Evolutionary conservation across 2,797 vertebrate species (phyloP).

Genomic region (Galaxias olidus): DNA sequence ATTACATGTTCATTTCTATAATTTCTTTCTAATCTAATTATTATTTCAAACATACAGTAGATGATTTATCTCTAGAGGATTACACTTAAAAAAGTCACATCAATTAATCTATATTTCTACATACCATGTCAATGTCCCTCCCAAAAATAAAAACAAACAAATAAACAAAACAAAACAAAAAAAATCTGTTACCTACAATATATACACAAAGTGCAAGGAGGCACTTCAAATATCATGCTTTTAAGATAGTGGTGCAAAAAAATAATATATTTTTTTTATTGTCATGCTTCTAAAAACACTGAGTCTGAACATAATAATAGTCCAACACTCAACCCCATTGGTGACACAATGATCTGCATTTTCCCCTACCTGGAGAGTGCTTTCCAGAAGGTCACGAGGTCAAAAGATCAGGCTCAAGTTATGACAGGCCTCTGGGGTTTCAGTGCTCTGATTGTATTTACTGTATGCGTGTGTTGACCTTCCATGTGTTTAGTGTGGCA

Average conservation of each 20-base stretch:
- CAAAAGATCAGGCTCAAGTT: conserved; percentile 33
- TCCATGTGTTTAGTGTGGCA: not conserved
- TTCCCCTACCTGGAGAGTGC: conserved; percentile 61
- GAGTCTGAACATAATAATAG: conserved; percentile 69
- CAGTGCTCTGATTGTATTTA: conserved; percentile 43
- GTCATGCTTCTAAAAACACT: conserved; percentile 79
- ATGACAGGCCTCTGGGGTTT: conserved; percentile 31
- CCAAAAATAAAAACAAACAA: conserved; percentile 44
- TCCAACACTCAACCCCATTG: conserved; percentile 70
- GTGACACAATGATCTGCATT: conserved; percentile 66
- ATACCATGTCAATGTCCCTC: conserved; percentile 75
- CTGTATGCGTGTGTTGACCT: conserved; percentile 8
- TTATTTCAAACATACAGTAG: conserved; percentile 68
- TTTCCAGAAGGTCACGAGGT: conserved; percentile 55
- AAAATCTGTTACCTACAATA: conserved; percentile 84
- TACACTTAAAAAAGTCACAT: conserved; percentile 75
- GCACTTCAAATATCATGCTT: conserved; percentile 91
- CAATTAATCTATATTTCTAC: conserved; percentile 77
- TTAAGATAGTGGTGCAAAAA: conserved; percentile 82
- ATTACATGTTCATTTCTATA: conserved; percentile 69
- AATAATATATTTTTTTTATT: conserved; percentile 67
- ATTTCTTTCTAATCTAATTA: conserved; percentile 69
- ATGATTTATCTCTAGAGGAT: conserved; percentile 70
- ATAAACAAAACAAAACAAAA: conserved; percentile 62
- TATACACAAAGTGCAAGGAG: conserved; percentile 90